Conservation (phyloP, 2,888 invertebrate species). For the Mellilla xanthometata region DNA sequence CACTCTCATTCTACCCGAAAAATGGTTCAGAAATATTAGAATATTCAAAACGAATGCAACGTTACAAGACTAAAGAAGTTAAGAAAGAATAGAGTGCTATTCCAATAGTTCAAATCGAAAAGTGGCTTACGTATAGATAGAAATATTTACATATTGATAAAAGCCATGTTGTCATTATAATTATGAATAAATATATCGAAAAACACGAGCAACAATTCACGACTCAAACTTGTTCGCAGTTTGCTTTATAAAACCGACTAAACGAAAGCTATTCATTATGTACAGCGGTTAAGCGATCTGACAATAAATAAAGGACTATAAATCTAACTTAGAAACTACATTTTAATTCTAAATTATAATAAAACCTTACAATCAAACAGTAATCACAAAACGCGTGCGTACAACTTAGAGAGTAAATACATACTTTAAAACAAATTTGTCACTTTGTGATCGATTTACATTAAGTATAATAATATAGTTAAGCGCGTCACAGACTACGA, state of each 20-base stretch:
- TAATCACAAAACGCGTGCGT: constrained; percentile 61
- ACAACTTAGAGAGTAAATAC: constrained; percentile 52
- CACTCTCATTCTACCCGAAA: constrained; percentile 64
- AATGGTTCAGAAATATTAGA: constrained; percentile 62
- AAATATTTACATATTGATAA: constrained; percentile 62
- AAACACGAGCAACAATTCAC: constrained; percentile 45
- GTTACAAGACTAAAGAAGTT: constrained; percentile 19
- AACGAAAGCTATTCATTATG: constrained; percentile 41
- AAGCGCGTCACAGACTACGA: no score
- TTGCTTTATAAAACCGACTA: constrained; percentile 27
- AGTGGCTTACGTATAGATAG: constrained; percentile 57
- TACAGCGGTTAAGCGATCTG: constrained; percentile 40
- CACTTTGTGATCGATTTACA: constrained; percentile 71
- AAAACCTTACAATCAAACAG: constrained; percentile 52
- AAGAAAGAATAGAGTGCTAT: constrained; percentile 26
- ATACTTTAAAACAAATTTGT: constrained; percentile 73
- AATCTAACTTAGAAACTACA: constrained; percentile 36
- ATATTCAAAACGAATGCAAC: constrained; percentile 36
- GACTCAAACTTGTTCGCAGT: constrained; percentile 45
- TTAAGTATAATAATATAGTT: constrained; percentile 38
- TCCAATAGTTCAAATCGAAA: constrained; percentile 41
- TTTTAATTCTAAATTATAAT: constrained; percentile 49
- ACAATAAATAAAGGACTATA: constrained; percentile 46
- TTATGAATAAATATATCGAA: constrained; percentile 55
- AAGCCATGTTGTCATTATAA: constrained; percentile 20